Evolutionary conservation across 2,888 invertebrate species (phyloP).

Genomic region (Caenorhabditis sp.): DNA sequence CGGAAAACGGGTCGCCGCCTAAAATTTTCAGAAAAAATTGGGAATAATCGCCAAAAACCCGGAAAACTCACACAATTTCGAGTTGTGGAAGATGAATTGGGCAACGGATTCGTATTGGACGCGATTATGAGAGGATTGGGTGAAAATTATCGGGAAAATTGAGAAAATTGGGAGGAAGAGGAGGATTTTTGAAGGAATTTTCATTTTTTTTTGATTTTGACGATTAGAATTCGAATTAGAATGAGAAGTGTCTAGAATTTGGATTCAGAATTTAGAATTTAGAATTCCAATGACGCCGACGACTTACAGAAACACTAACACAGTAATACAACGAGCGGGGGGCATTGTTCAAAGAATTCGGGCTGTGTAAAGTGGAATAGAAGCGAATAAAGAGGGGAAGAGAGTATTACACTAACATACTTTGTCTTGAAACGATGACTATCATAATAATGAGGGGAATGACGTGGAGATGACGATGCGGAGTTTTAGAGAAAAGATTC

Average conservation of each 20-base stretch:
- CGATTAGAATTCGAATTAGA: too few species aligned
- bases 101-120: slow-evolving; percentile 50
- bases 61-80: slow-evolving; percentile 42
- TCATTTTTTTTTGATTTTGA: too few species aligned
- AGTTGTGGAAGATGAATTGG: slow-evolving; percentile 44
- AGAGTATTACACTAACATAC: neutral
- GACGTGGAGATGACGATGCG: too few species aligned
- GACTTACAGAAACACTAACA: too few species aligned
- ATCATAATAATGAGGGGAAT: neutral
- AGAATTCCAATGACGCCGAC: too few species aligned
- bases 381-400: too few species aligned
- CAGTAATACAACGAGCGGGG: neutral
- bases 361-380: neutral
- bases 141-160: neutral
- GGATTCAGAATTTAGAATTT: neutral
- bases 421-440: too few species aligned
- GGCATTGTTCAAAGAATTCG: neutral
- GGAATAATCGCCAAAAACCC: too few species aligned
- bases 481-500: neutral
- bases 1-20: slow-evolving; percentile 80
- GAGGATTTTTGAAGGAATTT: neutral
- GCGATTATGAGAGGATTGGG: slow-evolving; percentile 35
- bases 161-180: neutral
- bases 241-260: neutral
- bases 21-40: slow-evolving; percentile 18